phyloP scores from a whole-genome alignment of 2,113 vertebrate genomes.

The Dromaius novaehollandiae region DNA sequence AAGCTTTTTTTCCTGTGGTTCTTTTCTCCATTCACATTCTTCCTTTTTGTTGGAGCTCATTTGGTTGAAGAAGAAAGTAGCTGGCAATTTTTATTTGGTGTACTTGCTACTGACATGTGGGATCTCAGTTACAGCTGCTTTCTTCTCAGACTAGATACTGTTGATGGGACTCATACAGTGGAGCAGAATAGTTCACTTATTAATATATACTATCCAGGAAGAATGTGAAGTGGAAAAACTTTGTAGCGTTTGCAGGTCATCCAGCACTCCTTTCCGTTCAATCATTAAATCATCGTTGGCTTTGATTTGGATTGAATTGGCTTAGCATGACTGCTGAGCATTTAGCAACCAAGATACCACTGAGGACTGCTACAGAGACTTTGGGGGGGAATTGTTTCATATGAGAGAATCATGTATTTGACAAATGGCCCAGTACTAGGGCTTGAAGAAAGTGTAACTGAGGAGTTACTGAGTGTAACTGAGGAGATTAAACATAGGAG shows the following conservation, averaged over 20 bases:
- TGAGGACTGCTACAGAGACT: not conserved
- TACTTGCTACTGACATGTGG: not conserved
- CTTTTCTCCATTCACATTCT: not conserved
- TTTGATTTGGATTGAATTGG: not conserved
- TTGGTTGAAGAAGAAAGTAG: not conserved
- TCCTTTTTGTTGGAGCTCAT: not conserved
- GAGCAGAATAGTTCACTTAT: not conserved
- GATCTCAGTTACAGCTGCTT: not conserved
- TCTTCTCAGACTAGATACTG: not conserved
- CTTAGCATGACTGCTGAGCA: not conserved
- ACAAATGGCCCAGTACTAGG: not conserved
- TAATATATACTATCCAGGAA: not conserved
- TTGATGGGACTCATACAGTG: not conserved
- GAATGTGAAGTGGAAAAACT: slow-evolving; percentile 15
- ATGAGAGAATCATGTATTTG: not conserved
- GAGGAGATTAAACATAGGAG: not conserved
- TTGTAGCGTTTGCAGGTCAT: not conserved
- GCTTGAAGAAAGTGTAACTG: not conserved
- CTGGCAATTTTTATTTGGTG: not conserved
- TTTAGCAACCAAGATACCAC: not conserved
- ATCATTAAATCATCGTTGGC: not conserved
- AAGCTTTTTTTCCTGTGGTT: not conserved
- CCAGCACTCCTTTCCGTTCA: not conserved
- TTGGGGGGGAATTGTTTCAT: not conserved
- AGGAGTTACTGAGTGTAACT: not conserved